phyloP scores from a whole-genome alignment of 1,140 invertebrate species.

The Sarcophaga bullata region DNA sequence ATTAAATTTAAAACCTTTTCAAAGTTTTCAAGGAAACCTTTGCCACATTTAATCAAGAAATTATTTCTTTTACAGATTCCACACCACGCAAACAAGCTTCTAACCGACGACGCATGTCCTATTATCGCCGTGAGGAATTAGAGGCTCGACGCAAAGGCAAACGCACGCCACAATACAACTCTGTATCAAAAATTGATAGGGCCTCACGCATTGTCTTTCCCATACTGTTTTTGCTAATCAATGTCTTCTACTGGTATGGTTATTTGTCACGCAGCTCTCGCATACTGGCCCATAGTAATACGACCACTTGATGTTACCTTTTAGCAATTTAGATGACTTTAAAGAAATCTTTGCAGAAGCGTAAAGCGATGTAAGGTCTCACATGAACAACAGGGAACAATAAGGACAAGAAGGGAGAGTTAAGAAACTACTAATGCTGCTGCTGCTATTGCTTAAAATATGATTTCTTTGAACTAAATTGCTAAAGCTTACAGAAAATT shows the following conservation, averaged over 20 bases:
- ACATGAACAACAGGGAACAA: conserved; percentile 18
- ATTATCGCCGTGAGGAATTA: conserved; percentile 61
- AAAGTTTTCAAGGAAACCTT: conserved; percentile 30
- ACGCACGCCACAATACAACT: conserved; percentile 76
- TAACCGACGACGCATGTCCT: conserved; percentile 61
- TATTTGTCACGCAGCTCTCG: conserved; percentile 76
- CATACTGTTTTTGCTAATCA: conserved; percentile 79
- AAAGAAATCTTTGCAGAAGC: conserved; percentile 52
- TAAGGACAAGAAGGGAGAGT: neutral
- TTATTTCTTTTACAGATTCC: conserved; percentile 42
- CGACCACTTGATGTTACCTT: conserved; percentile 65
- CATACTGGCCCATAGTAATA: conserved; percentile 56
- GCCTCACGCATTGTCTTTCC: conserved; percentile 81
- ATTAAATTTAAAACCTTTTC: too few species aligned
- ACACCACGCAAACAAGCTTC: conserved; percentile 47
- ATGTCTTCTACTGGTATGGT: conserved; percentile 83
- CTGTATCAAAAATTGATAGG: conserved; percentile 82
- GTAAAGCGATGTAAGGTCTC: conserved; percentile 43
- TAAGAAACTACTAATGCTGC: neutral
- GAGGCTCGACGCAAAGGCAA: conserved; percentile 67
- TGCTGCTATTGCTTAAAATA: conserved; percentile 48
- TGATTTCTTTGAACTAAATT: conserved; percentile 63
- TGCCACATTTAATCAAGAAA: neutral
- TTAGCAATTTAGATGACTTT: conserved; percentile 65
- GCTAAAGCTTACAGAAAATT: conserved; percentile 50